Conservation (phyloP, 2,888 invertebrate species). For the Pardosa pseudoannulata region DNA sequence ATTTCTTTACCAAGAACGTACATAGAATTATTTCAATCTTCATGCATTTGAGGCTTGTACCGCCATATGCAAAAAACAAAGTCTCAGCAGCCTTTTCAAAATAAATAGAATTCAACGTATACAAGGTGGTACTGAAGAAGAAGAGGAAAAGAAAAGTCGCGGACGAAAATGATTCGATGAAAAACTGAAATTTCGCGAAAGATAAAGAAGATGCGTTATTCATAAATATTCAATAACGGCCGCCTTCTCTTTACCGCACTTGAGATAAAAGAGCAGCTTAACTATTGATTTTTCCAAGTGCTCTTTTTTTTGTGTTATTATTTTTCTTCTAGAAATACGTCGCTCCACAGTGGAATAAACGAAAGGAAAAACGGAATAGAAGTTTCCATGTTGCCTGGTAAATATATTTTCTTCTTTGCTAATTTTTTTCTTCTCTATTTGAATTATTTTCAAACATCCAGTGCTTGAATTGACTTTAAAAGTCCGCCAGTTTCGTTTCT, state of each 20-base stretch:
- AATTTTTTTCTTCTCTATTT: no score
- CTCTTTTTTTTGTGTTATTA: background rate
- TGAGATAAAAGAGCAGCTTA: conserved; percentile 15
- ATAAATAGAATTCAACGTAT: no score
- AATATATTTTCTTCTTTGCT: background rate
- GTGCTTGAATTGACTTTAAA: no score
- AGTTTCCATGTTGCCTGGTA: background rate
- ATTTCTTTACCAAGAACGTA: no score
- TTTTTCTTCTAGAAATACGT: conserved; percentile 1
- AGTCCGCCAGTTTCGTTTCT: no score
- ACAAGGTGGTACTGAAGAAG: no score
- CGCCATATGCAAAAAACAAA: no score
- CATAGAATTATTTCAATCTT: no score
- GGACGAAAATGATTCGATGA: background rate
- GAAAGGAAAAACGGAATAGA: background rate
- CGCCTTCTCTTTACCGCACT: background rate
- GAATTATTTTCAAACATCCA: no score
- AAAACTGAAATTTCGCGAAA: background rate
- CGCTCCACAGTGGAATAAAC: background rate
- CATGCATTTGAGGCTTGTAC: no score
- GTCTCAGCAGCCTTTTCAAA: no score
- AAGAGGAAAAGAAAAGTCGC: background rate
- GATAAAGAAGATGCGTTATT: background rate
- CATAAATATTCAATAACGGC: conserved; percentile 8
- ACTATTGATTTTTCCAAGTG: conserved; percentile 3